Evolutionary conservation across 2,113 vertebrate species (phyloP).

Genomic region (Podarcis cretensis): DNA sequence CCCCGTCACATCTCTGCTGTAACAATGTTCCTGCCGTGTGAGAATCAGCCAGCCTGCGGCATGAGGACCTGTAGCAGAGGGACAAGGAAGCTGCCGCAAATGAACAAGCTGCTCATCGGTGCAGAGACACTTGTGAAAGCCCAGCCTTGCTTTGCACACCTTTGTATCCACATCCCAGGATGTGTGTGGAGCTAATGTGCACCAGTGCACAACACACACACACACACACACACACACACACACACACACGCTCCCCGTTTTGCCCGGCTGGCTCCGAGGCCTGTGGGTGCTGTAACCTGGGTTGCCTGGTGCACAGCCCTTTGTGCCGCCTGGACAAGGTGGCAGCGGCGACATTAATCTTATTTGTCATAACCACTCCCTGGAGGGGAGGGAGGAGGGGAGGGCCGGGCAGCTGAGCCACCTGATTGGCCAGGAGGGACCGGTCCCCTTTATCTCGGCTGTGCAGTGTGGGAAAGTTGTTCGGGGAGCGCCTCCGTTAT

Average conservation of each 20-base stretch:
- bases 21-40: no score
- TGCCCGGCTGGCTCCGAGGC: neutral
- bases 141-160: neutral
- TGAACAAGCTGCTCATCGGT: neutral
- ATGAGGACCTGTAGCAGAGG: neutral
- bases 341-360: conserved; percentile 35
- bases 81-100: neutral
- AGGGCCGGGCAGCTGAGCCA: neutral
- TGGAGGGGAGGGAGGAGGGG: neutral
- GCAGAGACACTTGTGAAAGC: neutral
- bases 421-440: conserved; percentile 18
- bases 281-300: conserved; percentile 3
- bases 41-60: neutral
- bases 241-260: no score
- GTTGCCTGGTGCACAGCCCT: neutral
- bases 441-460: conserved; percentile 28
- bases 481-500: conserved; percentile 16
- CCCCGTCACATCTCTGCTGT: no score
- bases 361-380: conserved; percentile 41
- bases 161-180: neutral
- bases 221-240: no score
- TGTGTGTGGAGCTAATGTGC: neutral
- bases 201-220: no score
- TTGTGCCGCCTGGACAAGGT: conserved; percentile 7
- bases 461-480: conserved; percentile 29